Evolutionary conservation across 2,888 invertebrate genomes (phyloP).

Genomic region (Anthophora plumipes): DNA sequence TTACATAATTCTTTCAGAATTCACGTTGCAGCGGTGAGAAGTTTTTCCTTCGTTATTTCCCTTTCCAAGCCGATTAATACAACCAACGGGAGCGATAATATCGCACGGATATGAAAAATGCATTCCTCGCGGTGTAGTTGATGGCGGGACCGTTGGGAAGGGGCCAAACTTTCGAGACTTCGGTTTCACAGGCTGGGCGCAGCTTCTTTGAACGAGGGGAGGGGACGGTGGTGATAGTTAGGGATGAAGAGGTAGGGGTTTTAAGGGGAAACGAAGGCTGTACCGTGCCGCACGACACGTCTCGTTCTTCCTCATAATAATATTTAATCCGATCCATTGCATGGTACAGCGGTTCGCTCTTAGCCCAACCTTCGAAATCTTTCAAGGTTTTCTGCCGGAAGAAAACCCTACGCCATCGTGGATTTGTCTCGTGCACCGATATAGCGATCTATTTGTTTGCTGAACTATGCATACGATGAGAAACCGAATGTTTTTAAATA

Average conservation of each 20-base stretch:
- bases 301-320: constrained; percentile 83
- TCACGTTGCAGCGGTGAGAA: constrained; percentile 43
- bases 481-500: background rate
- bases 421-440: constrained; percentile 53
- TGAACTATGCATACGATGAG: constrained; percentile 11
- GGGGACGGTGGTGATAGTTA: background rate
- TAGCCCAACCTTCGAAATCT: constrained; percentile 79
- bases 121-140: constrained; percentile 74
- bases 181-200: constrained; percentile 67
- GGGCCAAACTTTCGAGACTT: constrained; percentile 79
- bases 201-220: constrained; percentile 48
- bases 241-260: constrained; percentile 23
- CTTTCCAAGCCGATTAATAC: constrained; percentile 74
- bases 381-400: constrained; percentile 73
- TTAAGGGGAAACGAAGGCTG: constrained; percentile 55
- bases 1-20: constrained; percentile 50
- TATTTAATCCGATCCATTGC: constrained; percentile 84
- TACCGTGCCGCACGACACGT: constrained; percentile 77
- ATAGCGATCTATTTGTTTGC: background rate
- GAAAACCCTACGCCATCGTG: constrained; percentile 57
- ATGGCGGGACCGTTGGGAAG: constrained; percentile 68
- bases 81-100: constrained; percentile 74
- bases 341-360: constrained; percentile 83
- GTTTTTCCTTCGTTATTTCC: constrained; percentile 46
- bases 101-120: constrained; percentile 78